phyloP scores from a whole-genome alignment of 2,888 invertebrate species.

The Gnatocerus cornutus region DNA sequence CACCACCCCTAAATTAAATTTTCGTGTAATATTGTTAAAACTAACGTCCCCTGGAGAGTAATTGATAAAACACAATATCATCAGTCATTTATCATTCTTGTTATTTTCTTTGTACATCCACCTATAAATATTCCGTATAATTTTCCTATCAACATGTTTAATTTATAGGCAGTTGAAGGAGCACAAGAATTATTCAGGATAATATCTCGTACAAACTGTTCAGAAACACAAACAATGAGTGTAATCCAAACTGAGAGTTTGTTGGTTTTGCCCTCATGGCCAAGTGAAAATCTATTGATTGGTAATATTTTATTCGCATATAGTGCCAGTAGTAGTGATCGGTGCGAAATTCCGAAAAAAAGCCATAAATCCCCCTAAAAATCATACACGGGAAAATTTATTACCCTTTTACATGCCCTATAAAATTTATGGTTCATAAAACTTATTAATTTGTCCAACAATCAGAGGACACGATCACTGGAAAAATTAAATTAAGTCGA shows the following conservation, averaged over 20 bases:
- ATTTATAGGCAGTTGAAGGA: background rate
- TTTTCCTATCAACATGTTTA: conserved; percentile 1
- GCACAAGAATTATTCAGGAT: background rate
- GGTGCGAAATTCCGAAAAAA: background rate
- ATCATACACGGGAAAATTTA: conserved; percentile 20
- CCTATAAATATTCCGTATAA: conserved; percentile 4
- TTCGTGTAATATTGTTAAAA: too few relatives aligned
- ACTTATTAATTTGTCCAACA: conserved; percentile 36
- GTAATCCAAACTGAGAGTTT: background rate
- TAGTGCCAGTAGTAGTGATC: background rate
- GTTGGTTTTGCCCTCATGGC: background rate
- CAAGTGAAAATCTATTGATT: background rate
- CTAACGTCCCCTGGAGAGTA: too few relatives aligned
- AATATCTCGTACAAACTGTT: background rate
- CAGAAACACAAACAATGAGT: conserved; percentile 3
- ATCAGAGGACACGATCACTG: conserved; percentile 19
- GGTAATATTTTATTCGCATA: too few relatives aligned
- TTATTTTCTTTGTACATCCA: background rate
- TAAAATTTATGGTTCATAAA: conserved; percentile 40
- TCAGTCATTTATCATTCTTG: background rate
- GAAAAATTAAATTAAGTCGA: conserved; percentile 35
- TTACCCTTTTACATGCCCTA: conserved; percentile 19
- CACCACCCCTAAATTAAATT: too few relatives aligned
- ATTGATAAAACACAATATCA: too few relatives aligned
- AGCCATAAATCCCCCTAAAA: background rate